Evolutionary conservation across 1,140 invertebrate genomes (phyloP).

Genomic region (Drosophila busckii): DNA sequence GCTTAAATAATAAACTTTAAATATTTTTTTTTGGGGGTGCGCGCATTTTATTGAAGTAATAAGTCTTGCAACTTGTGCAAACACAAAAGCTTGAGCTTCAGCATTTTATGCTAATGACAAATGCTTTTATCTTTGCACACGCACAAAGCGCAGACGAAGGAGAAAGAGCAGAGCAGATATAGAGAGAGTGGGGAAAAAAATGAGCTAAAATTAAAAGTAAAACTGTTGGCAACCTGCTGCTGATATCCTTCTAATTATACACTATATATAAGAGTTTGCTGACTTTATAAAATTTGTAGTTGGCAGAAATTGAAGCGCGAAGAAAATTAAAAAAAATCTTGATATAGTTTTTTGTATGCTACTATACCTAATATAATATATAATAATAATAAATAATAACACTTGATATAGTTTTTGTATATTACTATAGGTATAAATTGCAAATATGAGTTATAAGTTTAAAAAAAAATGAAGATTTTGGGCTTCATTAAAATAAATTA

Average conservation of each 20-base stretch:
- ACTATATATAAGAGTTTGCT: conserved; percentile 14
- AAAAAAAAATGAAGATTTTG: too few species aligned
- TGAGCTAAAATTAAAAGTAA: conserved; percentile 55
- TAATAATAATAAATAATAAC: too few species aligned
- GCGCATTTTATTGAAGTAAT: too few species aligned
- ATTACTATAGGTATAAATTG: too few species aligned
- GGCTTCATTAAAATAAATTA: too few species aligned
- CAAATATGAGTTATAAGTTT: too few species aligned
- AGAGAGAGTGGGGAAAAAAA: conserved; percentile 17
- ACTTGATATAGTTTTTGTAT: too few species aligned
- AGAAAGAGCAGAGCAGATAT: conserved; percentile 9
- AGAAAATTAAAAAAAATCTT: too few species aligned
- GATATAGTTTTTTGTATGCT: too few species aligned
- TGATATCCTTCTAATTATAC: conserved; percentile 17
- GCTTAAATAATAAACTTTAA: conserved; percentile 64
- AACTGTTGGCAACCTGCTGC: conserved; percentile 63
- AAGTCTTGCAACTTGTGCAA: conserved; percentile 14
- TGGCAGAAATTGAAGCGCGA: background rate
- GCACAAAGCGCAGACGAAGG: conserved; percentile 21
- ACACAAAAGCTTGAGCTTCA: conserved; percentile 47
- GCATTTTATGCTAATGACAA: conserved; percentile 75
- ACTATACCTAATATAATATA: too few species aligned
- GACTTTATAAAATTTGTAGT: background rate
- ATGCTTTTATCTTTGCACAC: conserved; percentile 64
- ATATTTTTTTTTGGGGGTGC: conserved; percentile 50